Conservation (phyloP, 1,140 invertebrate genomes). For the Melitaea cinxia region DNA sequence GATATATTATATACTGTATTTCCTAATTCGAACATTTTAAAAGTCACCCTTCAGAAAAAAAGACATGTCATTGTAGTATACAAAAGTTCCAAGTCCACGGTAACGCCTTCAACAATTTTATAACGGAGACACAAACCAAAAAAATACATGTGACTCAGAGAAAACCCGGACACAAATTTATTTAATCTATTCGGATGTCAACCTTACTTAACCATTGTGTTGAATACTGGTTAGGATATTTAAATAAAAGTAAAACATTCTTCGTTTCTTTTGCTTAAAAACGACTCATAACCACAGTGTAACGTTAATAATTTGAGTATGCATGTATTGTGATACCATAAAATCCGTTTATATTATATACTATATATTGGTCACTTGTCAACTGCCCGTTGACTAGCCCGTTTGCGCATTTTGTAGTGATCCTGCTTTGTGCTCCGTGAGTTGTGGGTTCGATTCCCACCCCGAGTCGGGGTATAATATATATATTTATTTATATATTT, state of each 20-base stretch:
- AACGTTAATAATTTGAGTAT: too few species aligned
- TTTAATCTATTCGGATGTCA: constrained; percentile 52
- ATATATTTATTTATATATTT: too few species aligned
- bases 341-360: too few species aligned
- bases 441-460: too few species aligned
- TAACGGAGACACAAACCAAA: constrained; percentile 35
- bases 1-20: too few species aligned
- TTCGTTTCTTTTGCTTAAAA: not conserved
- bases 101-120: constrained; percentile 34
- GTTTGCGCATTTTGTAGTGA: too few species aligned
- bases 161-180: constrained; percentile 61
- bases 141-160: constrained; percentile 48
- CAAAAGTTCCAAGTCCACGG: constrained; percentile 21
- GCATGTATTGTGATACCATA: too few species aligned
- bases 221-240: constrained; percentile 6
- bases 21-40: constrained; percentile 3
- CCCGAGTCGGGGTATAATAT: too few species aligned
- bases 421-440: too few species aligned
- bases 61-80: constrained; percentile 11
- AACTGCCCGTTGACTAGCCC: too few species aligned
- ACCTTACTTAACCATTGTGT: constrained; percentile 41
- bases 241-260: not conserved
- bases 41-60: not conserved
- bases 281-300: not conserved
- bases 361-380: too few species aligned